Base-by-base conservation (phyloP, 2,888 invertebrate genomes). In the Pterostichus niger region DNA sequence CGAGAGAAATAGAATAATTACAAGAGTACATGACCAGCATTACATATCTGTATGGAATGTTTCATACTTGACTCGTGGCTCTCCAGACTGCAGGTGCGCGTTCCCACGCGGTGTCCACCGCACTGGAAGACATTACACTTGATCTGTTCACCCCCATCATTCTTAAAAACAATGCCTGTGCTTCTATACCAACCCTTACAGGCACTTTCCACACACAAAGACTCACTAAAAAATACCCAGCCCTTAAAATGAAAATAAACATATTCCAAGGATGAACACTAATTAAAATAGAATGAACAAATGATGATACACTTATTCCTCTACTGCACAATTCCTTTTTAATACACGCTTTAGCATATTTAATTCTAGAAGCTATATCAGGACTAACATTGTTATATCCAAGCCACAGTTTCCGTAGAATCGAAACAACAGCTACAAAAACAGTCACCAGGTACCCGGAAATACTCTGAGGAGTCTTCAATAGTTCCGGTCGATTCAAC, bases 401-500 rank as follows among this genome's bases (percentile, higher is more conserved):
- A 4, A 73, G 35, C 31, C 33, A 35, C 9, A 94, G 91, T 86
- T 94, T 93, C 85, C 93, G 92, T 0, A 93, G 85, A 0, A 93
- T 93, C 64, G 94, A 93, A 0, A 94, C 93, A 0, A 92, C 87
- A 3, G 94, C 93, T 86, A 96, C 94, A 0, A 95, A 86, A 0
- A 92, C 86, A 56, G 95, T 91, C 0, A 94, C 94, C 0, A 92
- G 87, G 33, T 94, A 93, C 85, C 93, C 92, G 76, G 92, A 92
- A 0, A 92, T 88, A 6, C 93, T 93, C 0, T 93, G 93, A 17
- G 91, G 88, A 6, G 91, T 91, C 86, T 94, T 94, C 13, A 93
- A 87, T 0, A 94, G 91, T 84, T 93, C 91, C 0, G 95, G 94
- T 82, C 94, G 93, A 88, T 96, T 95, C 5, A 94, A 90, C 0